Conservation (phyloP, 1,140 invertebrate species). For the Rhizoglyphus robini region DNA sequence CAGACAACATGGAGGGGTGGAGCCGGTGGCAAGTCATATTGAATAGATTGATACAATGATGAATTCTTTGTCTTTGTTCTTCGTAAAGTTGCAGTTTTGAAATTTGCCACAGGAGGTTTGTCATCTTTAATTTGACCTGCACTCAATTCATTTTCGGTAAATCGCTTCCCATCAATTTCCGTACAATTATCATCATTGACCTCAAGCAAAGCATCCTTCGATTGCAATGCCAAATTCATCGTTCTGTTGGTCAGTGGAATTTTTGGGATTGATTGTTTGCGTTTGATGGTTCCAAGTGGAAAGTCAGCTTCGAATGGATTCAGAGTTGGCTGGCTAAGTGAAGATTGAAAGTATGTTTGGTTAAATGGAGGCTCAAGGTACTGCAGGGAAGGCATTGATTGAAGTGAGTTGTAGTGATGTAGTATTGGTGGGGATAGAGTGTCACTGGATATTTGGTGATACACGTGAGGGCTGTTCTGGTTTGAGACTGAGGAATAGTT, state of each 20-base stretch:
- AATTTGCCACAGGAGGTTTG: too few species aligned
- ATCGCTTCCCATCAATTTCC: too few species aligned
- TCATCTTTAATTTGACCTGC: too few species aligned
- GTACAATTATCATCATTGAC: not conserved
- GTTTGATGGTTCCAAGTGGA: constrained; percentile 34
- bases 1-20: constrained; percentile 29
- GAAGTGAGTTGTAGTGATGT: too few species aligned
- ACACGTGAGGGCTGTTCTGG: too few species aligned
- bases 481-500: not conserved
- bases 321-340: not conserved
- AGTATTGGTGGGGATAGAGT: too few species aligned
- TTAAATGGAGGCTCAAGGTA: too few species aligned
- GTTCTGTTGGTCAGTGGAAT: constrained; percentile 79
- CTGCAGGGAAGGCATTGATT: too few species aligned
- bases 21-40: constrained; percentile 30
- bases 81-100: constrained; percentile 24
- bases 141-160: too few species aligned
- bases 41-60: too few species aligned
- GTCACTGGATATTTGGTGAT: too few species aligned
- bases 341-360: too few species aligned
- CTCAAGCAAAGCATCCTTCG: constrained; percentile 22
- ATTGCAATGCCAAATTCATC: constrained; percentile 42
- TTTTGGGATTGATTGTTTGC: constrained; percentile 39
- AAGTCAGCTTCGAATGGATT: constrained; percentile 52
- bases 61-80: constrained; percentile 29